A percentile compares a stretch with the other conserved stretches of the same genome.
Conservation (phyloP, 2,888 invertebrate genomes). For the Willowsia nigromaculata region DNA sequence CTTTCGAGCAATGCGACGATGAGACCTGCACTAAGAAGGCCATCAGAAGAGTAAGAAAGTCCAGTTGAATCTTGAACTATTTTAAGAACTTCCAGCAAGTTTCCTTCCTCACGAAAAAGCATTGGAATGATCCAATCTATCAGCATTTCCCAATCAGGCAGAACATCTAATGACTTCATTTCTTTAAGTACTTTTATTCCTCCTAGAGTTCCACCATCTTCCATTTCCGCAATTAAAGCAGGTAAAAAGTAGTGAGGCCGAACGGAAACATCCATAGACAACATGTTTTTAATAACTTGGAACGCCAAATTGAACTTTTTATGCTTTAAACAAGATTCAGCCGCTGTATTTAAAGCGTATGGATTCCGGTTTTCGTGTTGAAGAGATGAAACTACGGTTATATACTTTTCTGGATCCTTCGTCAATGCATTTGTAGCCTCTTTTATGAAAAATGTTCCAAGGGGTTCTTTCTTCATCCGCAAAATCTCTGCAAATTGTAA, state of each 20-base stretch:
- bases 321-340: constrained; percentile 63
- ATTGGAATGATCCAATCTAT: constrained; percentile 68
- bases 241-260: constrained; percentile 73
- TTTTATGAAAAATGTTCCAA: constrained; percentile 66
- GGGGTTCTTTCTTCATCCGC: background rate
- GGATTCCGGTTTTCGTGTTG: constrained; percentile 51
- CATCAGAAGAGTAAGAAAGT: constrained; percentile 65
- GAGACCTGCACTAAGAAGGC: constrained; percentile 59
- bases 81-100: constrained; percentile 52
- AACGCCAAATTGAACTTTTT: constrained; percentile 47
- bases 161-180: constrained; percentile 60
- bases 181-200: constrained; percentile 31
- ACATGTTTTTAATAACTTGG: constrained; percentile 62
- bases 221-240: constrained; percentile 29
- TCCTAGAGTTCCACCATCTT: constrained; percentile 51
- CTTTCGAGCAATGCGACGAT: constrained; percentile 62
- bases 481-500: constrained; percentile 24
- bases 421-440: too few relatives aligned
- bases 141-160: constrained; percentile 68
- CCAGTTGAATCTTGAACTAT: constrained; percentile 43
- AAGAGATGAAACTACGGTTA: constrained; percentile 15
- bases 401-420: constrained; percentile 38
- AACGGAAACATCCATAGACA: constrained; percentile 40
- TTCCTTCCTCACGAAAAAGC: constrained; percentile 33
- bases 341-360: constrained; percentile 65